Percentiles rank a stretch among this genome's conserved stretches.
These are phyloP conservation scores for Drosophila insularis DNA, from an alignment of 1,140 invertebrate genomes.

Conservation along the genomic window DNA sequence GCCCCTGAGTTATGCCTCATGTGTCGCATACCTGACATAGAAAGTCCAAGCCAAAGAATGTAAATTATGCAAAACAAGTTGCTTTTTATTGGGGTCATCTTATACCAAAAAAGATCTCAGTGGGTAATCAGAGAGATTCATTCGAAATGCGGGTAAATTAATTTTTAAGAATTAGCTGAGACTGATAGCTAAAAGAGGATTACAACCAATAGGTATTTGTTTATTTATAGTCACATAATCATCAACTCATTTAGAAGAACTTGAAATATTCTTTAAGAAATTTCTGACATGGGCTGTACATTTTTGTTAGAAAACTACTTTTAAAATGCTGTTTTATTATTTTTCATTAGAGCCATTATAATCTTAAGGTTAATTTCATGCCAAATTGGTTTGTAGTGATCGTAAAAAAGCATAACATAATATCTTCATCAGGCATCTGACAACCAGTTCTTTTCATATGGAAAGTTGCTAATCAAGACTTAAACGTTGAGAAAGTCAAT, in stretches of 20 bases:
- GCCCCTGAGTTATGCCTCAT: constrained; percentile 16
- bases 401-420: constrained; percentile 6
- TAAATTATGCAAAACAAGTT: constrained; percentile 74
- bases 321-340: neutral
- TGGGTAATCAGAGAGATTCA: constrained; percentile 42
- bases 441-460: neutral
- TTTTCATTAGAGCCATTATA: neutral
- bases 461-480: constrained; percentile 12
- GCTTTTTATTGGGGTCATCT: constrained; percentile 58
- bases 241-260: neutral
- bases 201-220: neutral
- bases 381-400: neutral
- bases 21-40: constrained; percentile 41
- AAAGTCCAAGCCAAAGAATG: constrained; percentile 40
- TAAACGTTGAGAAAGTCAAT: constrained; percentile 3
- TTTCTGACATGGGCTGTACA: neutral
- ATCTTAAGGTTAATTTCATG: constrained; percentile 6
- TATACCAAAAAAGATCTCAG: constrained; percentile 21
- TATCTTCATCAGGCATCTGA: neutral
- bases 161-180: constrained; percentile 7
- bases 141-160: constrained; percentile 30
- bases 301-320: neutral
- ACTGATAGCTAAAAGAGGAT: neutral
- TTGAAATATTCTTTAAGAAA: neutral
- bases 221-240: neutral